Conservation (phyloP, 2,797 vertebrate genomes). For the Urocyon cinereoargenteus region DNA sequence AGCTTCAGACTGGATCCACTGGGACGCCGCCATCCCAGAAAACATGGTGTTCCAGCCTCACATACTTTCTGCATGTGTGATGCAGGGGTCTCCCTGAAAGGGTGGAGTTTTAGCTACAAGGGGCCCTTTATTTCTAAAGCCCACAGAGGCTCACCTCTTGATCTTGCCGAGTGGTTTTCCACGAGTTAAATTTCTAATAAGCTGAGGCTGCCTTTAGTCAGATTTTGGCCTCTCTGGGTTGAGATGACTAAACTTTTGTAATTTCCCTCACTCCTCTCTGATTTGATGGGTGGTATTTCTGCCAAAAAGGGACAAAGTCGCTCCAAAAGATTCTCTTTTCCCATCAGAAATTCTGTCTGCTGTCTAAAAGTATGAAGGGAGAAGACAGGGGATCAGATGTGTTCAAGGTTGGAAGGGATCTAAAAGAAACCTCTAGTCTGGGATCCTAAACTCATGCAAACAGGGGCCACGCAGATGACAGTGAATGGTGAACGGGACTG, state of each 20-base stretch:
- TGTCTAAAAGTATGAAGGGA: slow-evolving; percentile 42
- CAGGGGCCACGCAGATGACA: not conserved
- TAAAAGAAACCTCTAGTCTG: not conserved
- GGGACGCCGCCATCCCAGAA: slow-evolving; percentile 71
- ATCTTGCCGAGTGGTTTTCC: slow-evolving; percentile 74
- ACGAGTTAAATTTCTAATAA: slow-evolving; percentile 76
- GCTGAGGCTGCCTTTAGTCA: slow-evolving; percentile 78
- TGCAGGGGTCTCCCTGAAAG: slow-evolving; percentile 67
- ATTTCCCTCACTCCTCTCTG: slow-evolving; percentile 75
- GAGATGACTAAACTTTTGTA: slow-evolving; percentile 82
- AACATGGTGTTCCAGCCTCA: slow-evolving; percentile 53
- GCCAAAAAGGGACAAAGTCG: slow-evolving; percentile 70
- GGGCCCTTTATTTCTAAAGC: slow-evolving; percentile 47
- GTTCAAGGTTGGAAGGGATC: not conserved
- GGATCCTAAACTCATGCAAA: not conserved
- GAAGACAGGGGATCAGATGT: not conserved
- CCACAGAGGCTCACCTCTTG: slow-evolving; percentile 31
- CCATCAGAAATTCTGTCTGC: slow-evolving; percentile 62
- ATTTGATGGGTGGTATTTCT: slow-evolving; percentile 68
- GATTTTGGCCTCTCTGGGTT: slow-evolving; percentile 77
- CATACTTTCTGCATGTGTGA: slow-evolving; percentile 69
- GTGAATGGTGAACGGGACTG: not conserved
- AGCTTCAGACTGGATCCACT: slow-evolving; percentile 52
- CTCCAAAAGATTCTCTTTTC: slow-evolving; percentile 75
- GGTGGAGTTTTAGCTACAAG: slow-evolving; percentile 65